Conservation (phyloP, 2,797 vertebrate genomes). For the Florisuga fusca region DNA sequence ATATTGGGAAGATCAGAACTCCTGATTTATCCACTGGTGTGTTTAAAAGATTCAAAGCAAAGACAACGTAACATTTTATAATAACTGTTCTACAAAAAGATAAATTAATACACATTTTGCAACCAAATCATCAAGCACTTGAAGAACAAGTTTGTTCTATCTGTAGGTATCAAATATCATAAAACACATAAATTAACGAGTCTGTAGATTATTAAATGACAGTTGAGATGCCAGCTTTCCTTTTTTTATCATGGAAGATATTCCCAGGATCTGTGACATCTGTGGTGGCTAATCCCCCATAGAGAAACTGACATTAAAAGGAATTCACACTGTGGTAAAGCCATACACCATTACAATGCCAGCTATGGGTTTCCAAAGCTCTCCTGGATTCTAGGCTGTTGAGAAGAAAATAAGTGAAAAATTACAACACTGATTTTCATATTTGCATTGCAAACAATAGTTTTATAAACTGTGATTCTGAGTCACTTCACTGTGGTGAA, state of each 20-base stretch:
- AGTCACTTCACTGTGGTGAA: neutral
- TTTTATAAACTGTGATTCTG: conserved; percentile 10
- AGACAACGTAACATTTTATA: neutral
- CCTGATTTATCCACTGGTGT: neutral
- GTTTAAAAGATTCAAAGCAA: conserved; percentile 13
- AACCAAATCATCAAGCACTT: conserved; percentile 48
- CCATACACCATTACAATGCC: conserved; percentile 76
- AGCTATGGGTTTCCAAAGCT: conserved; percentile 71
- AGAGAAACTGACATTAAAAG: conserved; percentile 80
- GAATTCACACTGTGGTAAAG: conserved; percentile 75
- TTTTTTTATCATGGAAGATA: conserved; percentile 77
- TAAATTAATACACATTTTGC: conserved; percentile 56
- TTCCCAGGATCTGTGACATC: conserved; percentile 82
- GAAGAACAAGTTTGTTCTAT: conserved; percentile 59
- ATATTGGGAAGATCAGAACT: neutral
- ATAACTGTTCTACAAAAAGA: conserved; percentile 28
- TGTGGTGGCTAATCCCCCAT: conserved; percentile 77
- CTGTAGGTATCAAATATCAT: conserved; percentile 61
- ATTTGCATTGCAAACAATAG: conserved; percentile 47
- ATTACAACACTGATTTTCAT: conserved; percentile 3
- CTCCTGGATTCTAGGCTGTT: neutral
- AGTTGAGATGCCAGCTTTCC: conserved; percentile 71
- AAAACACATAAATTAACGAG: conserved; percentile 65
- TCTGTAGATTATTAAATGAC: conserved; percentile 74
- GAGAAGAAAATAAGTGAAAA: conserved; percentile 30